Base-by-base conservation (phyloP, 2,113 vertebrate genomes). In the Phyllopteryx taeniolatus region DNA sequence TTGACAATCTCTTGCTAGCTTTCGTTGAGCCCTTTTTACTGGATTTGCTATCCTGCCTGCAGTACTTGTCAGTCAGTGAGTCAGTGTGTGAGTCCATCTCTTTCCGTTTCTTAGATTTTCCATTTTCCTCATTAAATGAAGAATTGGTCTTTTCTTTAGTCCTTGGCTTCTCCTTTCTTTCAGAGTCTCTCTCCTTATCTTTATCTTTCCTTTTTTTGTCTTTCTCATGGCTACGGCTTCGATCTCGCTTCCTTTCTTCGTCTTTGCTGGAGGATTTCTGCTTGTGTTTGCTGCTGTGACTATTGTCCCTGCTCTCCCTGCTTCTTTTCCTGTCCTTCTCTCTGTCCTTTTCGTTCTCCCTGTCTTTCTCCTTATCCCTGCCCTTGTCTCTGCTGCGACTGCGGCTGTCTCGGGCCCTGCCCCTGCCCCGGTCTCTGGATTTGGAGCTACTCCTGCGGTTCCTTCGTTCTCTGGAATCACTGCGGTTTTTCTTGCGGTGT, bases 191-290 rank as follows among this genome's bases (percentile, higher is more conserved):
- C 33, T 97, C 96, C 77, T 91, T 93, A 51, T 96, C 93, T 79
- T 90, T 96, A 84, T 96, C 97, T 87, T 94, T 98, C 75, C 94
- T 96, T 75, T 96, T 94, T 83, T 94, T 96, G 74, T 97, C 95
- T 80, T 96, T 97, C 73, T 94, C 96, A 39, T 95, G 94, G 9
- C 91, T 91, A 75, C 94, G 95, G 87, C 95, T 92, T 91, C 89
- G 79, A 20, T 91, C 90, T 67, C 86, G 86, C 79, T 72, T 85
- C 49, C 93, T 95, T 59, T 98, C 96, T 79, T 94, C 88, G 86
- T 96, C 96, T 77, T 95, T 95, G 91, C 96, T 97, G 85, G 95
- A 94, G 20, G 88, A 90, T 76, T 95, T 95, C 71, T 94, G 95
- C 79, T 94, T 95, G 0, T 94, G 94, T 80, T 93, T 95, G 88